These are phyloP conservation scores for Molorchus minor DNA, from an alignment of 2,888 invertebrate species.

Conservation along the genomic window DNA sequence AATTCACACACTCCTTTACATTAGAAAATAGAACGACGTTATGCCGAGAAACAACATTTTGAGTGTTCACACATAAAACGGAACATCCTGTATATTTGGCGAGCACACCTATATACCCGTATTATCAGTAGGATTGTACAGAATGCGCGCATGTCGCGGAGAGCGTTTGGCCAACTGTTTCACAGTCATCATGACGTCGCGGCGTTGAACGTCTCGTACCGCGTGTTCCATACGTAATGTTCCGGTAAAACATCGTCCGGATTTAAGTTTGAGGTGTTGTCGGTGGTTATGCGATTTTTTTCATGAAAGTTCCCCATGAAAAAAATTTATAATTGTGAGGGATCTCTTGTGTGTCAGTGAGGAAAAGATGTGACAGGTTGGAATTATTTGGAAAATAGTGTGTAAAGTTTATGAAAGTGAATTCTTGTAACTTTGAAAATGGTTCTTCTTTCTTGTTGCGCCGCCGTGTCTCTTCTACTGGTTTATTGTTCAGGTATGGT, in stretches of 20 bases:
- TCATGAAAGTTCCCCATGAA: conserved; percentile 3
- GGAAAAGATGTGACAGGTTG: conserved; percentile 39
- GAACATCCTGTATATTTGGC: conserved; percentile 34
- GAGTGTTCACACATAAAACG: too few relatives aligned
- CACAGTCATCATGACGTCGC: conserved; percentile 48
- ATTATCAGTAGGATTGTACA: conserved; percentile 26
- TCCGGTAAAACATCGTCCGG: conserved; percentile 15
- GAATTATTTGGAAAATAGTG: conserved; percentile 2
- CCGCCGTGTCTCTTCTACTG: conserved; percentile 39
- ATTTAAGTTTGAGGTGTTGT: conserved; percentile 4
- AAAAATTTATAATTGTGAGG: neutral
- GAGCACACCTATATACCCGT: conserved; percentile 38
- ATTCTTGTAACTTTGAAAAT: conserved; percentile 37
- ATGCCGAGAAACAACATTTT: too few relatives aligned
- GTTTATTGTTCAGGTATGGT: conserved; percentile 42
- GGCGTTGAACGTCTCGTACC: conserved; percentile 44
- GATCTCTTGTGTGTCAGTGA: conserved; percentile 12
- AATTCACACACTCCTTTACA: too few relatives aligned
- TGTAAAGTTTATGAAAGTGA: conserved; percentile 13
- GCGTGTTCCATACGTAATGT: conserved; percentile 23
- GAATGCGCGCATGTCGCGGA: conserved; percentile 47
- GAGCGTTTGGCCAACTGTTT: conserved; percentile 40
- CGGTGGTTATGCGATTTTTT: conserved; percentile 3
- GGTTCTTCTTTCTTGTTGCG: conserved; percentile 39
- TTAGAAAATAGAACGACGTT: too few relatives aligned